These are phyloP conservation scores for Dryoscopus gambensis DNA, from an alignment of 2,113 vertebrate genomes.

Conservation along the genomic window DNA sequence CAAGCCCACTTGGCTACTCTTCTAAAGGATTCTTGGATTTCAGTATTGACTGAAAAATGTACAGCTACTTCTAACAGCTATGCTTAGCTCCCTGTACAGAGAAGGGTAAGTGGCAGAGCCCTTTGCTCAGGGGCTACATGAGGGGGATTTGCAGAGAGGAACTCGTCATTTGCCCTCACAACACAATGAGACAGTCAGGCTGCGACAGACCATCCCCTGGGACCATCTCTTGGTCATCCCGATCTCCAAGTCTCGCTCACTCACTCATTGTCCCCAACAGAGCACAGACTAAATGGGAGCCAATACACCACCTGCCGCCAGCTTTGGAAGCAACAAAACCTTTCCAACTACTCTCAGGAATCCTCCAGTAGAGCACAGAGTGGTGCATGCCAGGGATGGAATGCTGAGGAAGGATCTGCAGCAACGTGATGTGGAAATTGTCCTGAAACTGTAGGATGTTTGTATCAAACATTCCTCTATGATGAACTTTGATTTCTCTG, in stretches of 20 bases:
- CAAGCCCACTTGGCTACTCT: background rate
- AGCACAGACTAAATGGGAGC: background rate
- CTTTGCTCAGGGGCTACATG: background rate
- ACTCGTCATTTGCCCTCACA: background rate
- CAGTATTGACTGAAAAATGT: background rate
- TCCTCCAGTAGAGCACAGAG: background rate
- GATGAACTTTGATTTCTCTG: background rate
- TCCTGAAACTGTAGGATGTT: background rate
- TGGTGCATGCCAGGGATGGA: accelerated
- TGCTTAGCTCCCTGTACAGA: background rate
- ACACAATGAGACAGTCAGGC: background rate
- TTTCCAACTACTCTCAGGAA: background rate
- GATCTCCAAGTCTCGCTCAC: background rate
- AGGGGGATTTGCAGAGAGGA: background rate
- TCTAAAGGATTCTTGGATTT: background rate
- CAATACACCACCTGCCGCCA: background rate
- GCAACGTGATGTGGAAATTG: background rate
- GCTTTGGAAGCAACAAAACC: background rate
- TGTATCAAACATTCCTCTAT: background rate
- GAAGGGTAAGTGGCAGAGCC: background rate
- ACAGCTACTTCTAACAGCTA: background rate
- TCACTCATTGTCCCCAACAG: background rate
- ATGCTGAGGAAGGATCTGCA: background rate
- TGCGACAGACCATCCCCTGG: background rate
- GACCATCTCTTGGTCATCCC: background rate